Percentiles rank a stretch among this genome's conserved stretches.
phyloP scores from a whole-genome alignment of 2,113 vertebrate species.

The Paradisaea rubra region DNA sequence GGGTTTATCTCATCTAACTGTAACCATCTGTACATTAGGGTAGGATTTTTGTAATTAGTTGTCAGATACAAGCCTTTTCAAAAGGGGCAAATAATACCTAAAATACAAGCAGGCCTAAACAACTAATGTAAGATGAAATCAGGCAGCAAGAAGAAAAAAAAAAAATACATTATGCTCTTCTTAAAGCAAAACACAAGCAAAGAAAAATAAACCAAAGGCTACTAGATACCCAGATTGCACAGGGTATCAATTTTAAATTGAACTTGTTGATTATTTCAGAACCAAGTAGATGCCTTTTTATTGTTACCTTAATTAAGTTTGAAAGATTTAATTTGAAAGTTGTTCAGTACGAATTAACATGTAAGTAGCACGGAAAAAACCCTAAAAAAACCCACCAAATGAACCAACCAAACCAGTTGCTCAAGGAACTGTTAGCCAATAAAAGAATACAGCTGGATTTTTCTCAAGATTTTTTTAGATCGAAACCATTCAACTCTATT shows the following conservation, averaged over 20 bases:
- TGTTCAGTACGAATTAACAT: not conserved
- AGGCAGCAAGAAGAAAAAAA: not conserved
- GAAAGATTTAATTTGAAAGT: not conserved
- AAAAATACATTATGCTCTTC: not conserved
- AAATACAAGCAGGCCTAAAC: not conserved
- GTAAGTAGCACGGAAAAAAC: not conserved
- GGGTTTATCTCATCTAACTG: not conserved
- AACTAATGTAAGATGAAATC: not conserved
- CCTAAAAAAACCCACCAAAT: not conserved
- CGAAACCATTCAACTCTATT: not conserved
- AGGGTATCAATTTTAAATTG: not conserved
- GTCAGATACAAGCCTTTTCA: not conserved
- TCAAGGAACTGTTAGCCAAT: not conserved
- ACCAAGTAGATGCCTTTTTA: not conserved
- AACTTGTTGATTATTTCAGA: not conserved
- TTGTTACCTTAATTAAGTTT: not conserved
- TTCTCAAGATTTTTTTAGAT: not conserved
- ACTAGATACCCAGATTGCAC: not conserved
- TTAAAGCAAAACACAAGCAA: not conserved
- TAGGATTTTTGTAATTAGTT: not conserved
- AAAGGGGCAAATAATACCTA: not conserved
- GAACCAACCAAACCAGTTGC: not conserved
- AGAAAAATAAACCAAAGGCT: not conserved
- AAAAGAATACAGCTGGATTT: not conserved
- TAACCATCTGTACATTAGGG: not conserved